phyloP scores from a whole-genome alignment of 2,797 vertebrate species.

The Rhinophrynus dorsalis region DNA sequence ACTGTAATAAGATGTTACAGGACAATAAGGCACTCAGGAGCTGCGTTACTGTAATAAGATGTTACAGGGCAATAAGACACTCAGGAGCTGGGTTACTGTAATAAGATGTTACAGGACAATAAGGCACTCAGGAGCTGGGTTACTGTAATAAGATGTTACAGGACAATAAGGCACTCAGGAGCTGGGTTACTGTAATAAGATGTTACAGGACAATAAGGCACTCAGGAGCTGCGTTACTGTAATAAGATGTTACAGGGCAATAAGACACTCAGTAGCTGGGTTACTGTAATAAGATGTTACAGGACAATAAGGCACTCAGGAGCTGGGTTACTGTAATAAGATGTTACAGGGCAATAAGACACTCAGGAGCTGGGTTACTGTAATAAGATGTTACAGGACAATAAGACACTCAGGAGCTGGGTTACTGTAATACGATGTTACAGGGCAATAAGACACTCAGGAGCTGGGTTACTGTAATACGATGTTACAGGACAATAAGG shows the following conservation, averaged over 20 bases:
- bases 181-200: neutral
- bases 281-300: too few relatives aligned
- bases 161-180: neutral
- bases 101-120: too few relatives aligned
- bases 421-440: neutral
- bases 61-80: neutral
- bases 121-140: neutral
- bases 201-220: slow-evolving; percentile 1
- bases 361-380: neutral
- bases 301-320: too few relatives aligned
- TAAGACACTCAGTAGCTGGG: too few relatives aligned
- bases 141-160: slow-evolving; percentile 2
- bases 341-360: neutral
- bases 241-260: slow-evolving; percentile 3
- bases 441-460: neutral
- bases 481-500: neutral
- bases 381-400: neutral
- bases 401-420: too few relatives aligned
- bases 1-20: slow-evolving; percentile 5
- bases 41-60: neutral
- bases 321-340: too few relatives aligned
- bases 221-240: neutral
- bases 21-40: neutral
- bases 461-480: neutral
- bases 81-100: too few relatives aligned